phyloP scores from a whole-genome alignment of 2,888 invertebrate species.

The Muscina levida region DNA sequence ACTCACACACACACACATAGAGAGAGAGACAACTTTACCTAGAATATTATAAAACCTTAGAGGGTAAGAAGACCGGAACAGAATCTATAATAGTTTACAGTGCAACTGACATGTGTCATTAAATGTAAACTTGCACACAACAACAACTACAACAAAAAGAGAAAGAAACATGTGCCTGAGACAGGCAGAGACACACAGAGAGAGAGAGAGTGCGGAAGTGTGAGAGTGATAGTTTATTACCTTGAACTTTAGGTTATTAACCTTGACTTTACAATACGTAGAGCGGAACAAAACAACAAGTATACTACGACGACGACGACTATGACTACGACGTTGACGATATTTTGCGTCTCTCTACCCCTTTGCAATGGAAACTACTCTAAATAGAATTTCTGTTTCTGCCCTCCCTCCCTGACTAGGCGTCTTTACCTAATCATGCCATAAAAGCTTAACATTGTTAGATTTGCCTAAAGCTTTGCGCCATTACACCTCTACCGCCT shows the following conservation, averaged over 20 bases:
- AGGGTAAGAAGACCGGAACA: constrained; percentile 4
- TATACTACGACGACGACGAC: not conserved
- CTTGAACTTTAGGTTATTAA: constrained; percentile 80
- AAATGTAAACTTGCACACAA: not conserved
- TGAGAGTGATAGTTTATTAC: constrained; percentile 58
- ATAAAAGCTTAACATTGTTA: not conserved
- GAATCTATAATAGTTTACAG: not conserved
- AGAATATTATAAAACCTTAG: not conserved
- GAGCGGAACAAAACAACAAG: constrained; percentile 67
- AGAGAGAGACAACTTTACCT: constrained; percentile 13
- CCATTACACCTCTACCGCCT: not conserved
- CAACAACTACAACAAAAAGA: not conserved
- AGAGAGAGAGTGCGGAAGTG: not conserved
- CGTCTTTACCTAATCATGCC: not conserved
- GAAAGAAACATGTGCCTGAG: not conserved
- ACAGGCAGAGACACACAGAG: too few relatives aligned
- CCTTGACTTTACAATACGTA: constrained; percentile 77
- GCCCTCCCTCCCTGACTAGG: not conserved
- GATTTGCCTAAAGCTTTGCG: constrained; percentile 8
- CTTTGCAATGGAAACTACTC: too few relatives aligned
- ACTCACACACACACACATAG: not conserved
- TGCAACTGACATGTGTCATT: not conserved
- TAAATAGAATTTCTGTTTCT: too few relatives aligned
- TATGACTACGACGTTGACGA: not conserved
- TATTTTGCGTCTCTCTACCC: too few relatives aligned